These are phyloP conservation scores for Percina caprodes DNA, from an alignment of 2,113 vertebrate species.

Conservation along the genomic window DNA sequence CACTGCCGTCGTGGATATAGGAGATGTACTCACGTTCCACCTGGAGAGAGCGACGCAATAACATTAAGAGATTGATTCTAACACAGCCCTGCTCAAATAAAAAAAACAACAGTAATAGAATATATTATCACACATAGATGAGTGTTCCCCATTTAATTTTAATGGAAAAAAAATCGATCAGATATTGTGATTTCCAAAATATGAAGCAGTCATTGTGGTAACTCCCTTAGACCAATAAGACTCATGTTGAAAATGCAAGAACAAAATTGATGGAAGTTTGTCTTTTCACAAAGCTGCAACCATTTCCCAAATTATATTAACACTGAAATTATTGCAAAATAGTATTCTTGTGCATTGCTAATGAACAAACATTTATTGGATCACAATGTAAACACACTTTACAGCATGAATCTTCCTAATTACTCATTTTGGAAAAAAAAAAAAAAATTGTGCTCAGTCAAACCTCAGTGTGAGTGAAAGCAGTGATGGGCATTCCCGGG, in stretches of 20 bases:
- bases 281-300: neutral
- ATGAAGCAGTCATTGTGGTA: neutral
- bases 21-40: conserved; percentile 88
- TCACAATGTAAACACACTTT: neutral
- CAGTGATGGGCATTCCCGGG: conserved; percentile 84
- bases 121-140: neutral
- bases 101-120: neutral
- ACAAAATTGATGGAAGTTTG: neutral
- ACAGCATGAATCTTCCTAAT: neutral
- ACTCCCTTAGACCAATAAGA: neutral
- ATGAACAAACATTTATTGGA: neutral
- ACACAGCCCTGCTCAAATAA: neutral
- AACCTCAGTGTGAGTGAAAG: conserved; percentile 91
- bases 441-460: neutral
- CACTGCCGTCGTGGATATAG: conserved; percentile 89
- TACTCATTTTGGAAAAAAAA: neutral
- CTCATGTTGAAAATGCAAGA: neutral
- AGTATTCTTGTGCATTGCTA: neutral
- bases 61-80: neutral
- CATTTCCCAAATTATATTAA: too few relatives aligned
- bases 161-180: neutral
- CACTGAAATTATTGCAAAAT: too few relatives aligned
- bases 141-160: neutral
- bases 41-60: conserved; percentile 68
- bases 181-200: neutral